Conservation (phyloP, 2,113 vertebrate species). For the Periophthalmus modestus region DNA sequence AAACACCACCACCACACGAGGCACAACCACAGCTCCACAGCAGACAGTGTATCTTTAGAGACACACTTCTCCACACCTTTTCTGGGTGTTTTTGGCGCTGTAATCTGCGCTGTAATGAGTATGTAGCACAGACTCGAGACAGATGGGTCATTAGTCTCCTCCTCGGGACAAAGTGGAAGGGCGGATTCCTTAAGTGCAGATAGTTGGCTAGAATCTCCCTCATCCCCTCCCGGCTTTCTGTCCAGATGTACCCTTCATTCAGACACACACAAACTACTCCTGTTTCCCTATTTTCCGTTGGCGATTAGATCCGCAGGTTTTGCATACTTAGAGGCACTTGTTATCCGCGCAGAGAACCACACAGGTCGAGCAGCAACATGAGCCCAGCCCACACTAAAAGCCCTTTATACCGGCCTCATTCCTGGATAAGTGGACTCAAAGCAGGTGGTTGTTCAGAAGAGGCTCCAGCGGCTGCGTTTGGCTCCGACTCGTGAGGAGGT, state of each 20-base stretch:
- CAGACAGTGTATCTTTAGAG: neutral
- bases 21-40: no score
- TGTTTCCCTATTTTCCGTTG: conserved; percentile 14
- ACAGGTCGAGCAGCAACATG: conserved; percentile 39
- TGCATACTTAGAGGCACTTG: conserved; percentile 31
- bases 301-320: conserved; percentile 35
- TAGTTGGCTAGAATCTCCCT: conserved; percentile 15
- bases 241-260: conserved; percentile 11
- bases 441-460: conserved; percentile 40
- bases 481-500: conserved; percentile 15
- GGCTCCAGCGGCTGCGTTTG: conserved; percentile 34
- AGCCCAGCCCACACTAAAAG: conserved; percentile 30
- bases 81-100: conserved; percentile 51
- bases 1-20: no score
- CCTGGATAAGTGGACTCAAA: conserved; percentile 45
- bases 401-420: conserved; percentile 49
- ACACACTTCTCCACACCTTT: conserved; percentile 31
- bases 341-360: conserved; percentile 30
- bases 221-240: conserved; percentile 4
- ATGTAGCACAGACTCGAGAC: conserved; percentile 28
- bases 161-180: conserved; percentile 24
- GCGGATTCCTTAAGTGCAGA: conserved; percentile 16
- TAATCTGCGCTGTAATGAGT: conserved; percentile 52
- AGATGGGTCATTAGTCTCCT: conserved; percentile 58
- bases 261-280: conserved; percentile 16